These are phyloP conservation scores for Harpagoxenus sublaevis DNA, from an alignment of 2,888 invertebrate species.

Conservation along the genomic window DNA sequence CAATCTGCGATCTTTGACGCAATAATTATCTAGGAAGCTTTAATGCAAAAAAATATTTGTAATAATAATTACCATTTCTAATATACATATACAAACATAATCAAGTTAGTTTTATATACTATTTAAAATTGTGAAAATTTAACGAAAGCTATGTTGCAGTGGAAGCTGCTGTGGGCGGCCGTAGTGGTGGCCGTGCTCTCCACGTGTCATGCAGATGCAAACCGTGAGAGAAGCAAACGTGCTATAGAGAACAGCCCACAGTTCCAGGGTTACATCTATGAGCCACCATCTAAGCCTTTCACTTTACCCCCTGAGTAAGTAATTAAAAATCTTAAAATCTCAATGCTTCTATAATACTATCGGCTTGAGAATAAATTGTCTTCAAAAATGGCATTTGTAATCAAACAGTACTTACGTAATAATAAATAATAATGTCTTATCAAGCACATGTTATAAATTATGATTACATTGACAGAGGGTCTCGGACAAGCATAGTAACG, in stretches of 20 bases:
- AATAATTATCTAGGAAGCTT: constrained; percentile 7
- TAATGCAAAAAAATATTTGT: not conserved
- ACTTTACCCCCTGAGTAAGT: constrained; percentile 79
- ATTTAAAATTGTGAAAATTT: not conserved
- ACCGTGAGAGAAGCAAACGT: constrained; percentile 80
- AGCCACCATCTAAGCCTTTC: constrained; percentile 78
- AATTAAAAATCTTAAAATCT: not conserved
- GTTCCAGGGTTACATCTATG: constrained; percentile 82
- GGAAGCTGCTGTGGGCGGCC: constrained; percentile 82
- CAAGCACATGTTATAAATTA: not conserved
- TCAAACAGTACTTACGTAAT: not conserved
- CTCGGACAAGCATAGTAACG: constrained; percentile 13
- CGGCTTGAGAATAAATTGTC: not conserved
- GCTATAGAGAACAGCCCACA: constrained; percentile 80
- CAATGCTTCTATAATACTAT: not conserved
- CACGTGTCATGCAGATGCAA: constrained; percentile 79
- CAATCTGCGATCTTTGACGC: not conserved
- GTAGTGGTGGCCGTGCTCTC: constrained; percentile 82
- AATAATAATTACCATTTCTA: not conserved
- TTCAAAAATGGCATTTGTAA: not conserved
- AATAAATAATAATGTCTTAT: not conserved
- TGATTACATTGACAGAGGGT: constrained; percentile 27
- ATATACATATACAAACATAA: not conserved
- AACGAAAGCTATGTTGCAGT: constrained; percentile 74
- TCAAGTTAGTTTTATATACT: not conserved